Evolutionary conservation across 1,140 invertebrate genomes (phyloP), one percentile per base, ranked within the genome.

Genomic region (Leptonema lineaticorne): DNA sequence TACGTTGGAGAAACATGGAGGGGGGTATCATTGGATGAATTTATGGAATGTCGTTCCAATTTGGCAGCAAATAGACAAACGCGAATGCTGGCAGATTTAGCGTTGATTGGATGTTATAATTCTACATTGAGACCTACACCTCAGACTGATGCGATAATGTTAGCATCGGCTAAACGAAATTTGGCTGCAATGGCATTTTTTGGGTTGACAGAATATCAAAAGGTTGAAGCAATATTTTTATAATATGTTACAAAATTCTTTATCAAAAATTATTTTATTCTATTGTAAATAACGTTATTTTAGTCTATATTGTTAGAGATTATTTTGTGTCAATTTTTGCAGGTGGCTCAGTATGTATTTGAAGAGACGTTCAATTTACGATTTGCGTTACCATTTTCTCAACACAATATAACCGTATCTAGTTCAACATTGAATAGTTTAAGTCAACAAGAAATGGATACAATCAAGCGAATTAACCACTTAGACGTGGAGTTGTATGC

Each of bases 11-110:
- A 87, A 59, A 84, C 85, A 46, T 89, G 87, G 87, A 81, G 85
- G 8, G 86, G 85, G 30, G 87, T 89, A 0, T 81, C 83, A 28
- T 79, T 97, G 4, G 87, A 92, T 68, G 88, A 97, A 78, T 99
- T 98, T 80, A 89, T 96, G 74, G 82, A 85, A 22, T 99, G 97
- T 79, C 87, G 89, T 7, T 89, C 91, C 75, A 99, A 99, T 87
- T 83, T 99, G 74, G 97, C 96, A 11, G 89, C 89, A 74, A 99
- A 99, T 82, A 85, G 97, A 66, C 96, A 99, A 83, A 98, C 97
- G 0, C 84, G 97, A 74, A 99, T 99, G 97, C 79, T 99, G 69
- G 94, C 96, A 30, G 94, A 98, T 85, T 82, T 99, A 69, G 92
- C 92, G 63, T 84, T 97, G 48, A 90, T 99, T 18, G 94, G 95